A percentile compares a stretch with the other conserved stretches of the same genome.
Conservation (phyloP, 2,888 invertebrate genomes). For the Mythimna vitellina region DNA sequence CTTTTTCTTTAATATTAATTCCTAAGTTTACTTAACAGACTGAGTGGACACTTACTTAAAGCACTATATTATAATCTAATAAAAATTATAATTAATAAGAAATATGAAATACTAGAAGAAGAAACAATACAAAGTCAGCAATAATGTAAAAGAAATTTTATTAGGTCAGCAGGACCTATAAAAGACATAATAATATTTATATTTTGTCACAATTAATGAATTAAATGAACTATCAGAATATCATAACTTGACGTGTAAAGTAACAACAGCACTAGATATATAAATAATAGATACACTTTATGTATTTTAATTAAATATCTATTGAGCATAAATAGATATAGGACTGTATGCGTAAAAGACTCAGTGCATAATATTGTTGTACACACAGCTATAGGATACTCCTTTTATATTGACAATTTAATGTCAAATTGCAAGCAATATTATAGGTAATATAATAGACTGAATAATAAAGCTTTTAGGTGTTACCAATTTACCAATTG, state of each 20-base stretch:
- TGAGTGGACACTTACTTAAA: slow-evolving; percentile 44
- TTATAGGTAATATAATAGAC: slow-evolving; percentile 26
- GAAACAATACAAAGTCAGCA: neutral
- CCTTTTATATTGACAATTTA: neutral
- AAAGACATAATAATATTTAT: slow-evolving; percentile 3
- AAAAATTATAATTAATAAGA: too few species aligned
- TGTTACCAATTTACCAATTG: neutral
- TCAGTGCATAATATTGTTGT: slow-evolving; percentile 24
- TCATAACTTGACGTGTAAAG: neutral
- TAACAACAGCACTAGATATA: slow-evolving; percentile 11
- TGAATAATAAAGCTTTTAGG: slow-evolving; percentile 6
- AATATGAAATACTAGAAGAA: neutral
- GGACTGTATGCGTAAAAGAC: neutral
- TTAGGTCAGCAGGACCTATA: neutral
- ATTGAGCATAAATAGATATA: neutral
- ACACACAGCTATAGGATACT: slow-evolving; percentile 7
- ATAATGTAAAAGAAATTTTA: slow-evolving; percentile 11
- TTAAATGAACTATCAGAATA: neutral
- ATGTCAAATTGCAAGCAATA: slow-evolving; percentile 25
- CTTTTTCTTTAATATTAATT: slow-evolving; percentile 21
- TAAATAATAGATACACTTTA: neutral
- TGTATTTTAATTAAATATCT: slow-evolving; percentile 18
- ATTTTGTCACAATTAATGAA: slow-evolving; percentile 4
- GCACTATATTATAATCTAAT: slow-evolving; percentile 3
- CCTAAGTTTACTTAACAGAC: slow-evolving; percentile 30